Conservation (phyloP, 1,140 invertebrate genomes). For the Oncopeltus fasciatus region DNA sequence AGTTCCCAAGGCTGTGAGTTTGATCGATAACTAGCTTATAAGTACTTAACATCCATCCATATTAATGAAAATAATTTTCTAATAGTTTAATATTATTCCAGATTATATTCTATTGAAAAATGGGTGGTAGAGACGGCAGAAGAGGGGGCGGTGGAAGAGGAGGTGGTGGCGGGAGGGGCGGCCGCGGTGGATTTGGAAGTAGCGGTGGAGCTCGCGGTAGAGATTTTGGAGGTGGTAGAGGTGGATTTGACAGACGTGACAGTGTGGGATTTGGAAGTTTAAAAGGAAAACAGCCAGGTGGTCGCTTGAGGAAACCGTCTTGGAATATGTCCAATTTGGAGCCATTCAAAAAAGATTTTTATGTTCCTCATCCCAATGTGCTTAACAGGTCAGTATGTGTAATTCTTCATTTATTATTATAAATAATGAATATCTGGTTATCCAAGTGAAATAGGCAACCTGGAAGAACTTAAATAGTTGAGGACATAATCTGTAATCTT, state of each 20-base stretch:
- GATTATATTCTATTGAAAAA: neutral
- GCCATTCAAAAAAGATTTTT: slow-evolving; percentile 85
- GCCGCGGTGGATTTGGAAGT: slow-evolving; percentile 12
- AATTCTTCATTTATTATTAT: no score
- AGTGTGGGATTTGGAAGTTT: slow-evolving; percentile 20
- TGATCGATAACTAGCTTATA: no score
- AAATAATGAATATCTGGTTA: no score
- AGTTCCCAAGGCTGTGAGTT: no score
- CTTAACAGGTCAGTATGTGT: slow-evolving; percentile 42
- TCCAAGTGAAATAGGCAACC: no score
- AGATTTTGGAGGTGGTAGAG: slow-evolving; percentile 25
- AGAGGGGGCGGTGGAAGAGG: slow-evolving; percentile 12
- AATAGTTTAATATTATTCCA: no score
- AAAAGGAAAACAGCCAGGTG: slow-evolving; percentile 48
- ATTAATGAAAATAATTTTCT: no score
- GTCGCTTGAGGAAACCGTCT: slow-evolving; percentile 61
- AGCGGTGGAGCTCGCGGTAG: slow-evolving; percentile 14
- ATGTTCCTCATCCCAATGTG: slow-evolving; percentile 67
- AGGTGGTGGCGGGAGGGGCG: slow-evolving; percentile 12
- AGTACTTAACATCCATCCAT: no score
- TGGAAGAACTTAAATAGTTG: no score
- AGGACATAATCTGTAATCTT: no score
- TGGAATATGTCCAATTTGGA: slow-evolving; percentile 67
- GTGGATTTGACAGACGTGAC: slow-evolving; percentile 16
- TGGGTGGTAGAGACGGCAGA: neutral